Base-by-base conservation (phyloP, 1,140 invertebrate genomes). In the Helicorthomorpha holstii region DNA sequence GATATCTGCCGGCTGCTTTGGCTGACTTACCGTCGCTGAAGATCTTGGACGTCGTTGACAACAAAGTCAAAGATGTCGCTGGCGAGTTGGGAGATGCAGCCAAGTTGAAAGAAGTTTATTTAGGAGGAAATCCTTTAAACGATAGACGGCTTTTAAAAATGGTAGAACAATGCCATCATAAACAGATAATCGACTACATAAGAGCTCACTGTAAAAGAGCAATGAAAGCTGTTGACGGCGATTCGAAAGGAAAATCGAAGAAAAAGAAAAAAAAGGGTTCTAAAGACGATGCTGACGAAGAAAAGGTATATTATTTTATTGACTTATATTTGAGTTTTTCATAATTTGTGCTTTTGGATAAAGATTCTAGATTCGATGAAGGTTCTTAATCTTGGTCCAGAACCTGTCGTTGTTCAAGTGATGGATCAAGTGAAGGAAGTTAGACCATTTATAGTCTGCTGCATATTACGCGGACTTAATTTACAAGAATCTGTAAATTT, bases 91-190 rank as follows among this genome's bases (percentile, higher is more conserved):
- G 73, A n/a, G 69, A 73, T 57, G 77, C 79, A 59, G 52, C 67
- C 0, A 83, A 82, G 66, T 62, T 85, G 22, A 83, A 83, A 75
- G 71, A 72, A 50, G 49, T 73, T 1, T 63, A 77, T 60, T 63
- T 83, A 27, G 81, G 80, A 65, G 79, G 75, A 1, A 88, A 88
- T 64, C 76, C 76, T 50, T 63, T 88, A 2, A 63, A 69, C 16
- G 84, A 87, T 61, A 77, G 81, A 56, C 71, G 80, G 43, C 69
- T 87, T 23, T 67, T 71, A 46, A 87, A 85, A 61, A 60, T 86
- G 10, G 75, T 83, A 0, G 76, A 81, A 56, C 79, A 82, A 58
- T 78, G 78, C 55, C 68, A 73, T 38, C 74, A 73, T 1, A 82
- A 82, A 61, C 79, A 82, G 64, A 61, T 78, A 22, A 52, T 83